phyloP scores from a whole-genome alignment of 2,113 vertebrate species.

The Leptocoma aspasia region DNA sequence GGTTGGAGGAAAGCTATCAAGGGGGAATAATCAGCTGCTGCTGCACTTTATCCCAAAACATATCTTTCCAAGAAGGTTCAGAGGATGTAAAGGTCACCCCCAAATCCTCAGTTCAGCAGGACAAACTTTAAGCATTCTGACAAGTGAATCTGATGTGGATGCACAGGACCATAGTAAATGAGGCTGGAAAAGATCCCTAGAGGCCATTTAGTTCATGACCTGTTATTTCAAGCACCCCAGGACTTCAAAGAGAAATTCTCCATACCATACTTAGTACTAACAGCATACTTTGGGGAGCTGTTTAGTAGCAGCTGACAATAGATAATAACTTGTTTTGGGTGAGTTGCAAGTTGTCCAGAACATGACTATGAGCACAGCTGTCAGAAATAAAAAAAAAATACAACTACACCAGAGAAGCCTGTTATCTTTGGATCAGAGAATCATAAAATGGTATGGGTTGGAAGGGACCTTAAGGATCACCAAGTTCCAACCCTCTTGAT shows the following conservation, averaged over 20 bases:
- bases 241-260: conserved; percentile 18
- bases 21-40: neutral
- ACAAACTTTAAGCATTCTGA: neutral
- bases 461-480: neutral
- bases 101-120: neutral
- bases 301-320: neutral
- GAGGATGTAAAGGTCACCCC: neutral
- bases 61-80: neutral
- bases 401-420: neutral
- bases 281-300: neutral
- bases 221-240: neutral
- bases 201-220: neutral
- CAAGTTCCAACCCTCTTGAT: neutral
- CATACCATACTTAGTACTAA: neutral
- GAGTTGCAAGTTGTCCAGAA: neutral
- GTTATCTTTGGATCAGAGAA: neutral
- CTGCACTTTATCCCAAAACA: rapidly evolving
- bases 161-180: neutral
- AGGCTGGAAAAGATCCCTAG: neutral
- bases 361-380: neutral
- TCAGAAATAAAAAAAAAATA: neutral
- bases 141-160: rapidly evolving
- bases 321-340: neutral
- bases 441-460: neutral
- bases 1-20: neutral